phyloP scores from a whole-genome alignment of 2,113 vertebrate species.

The Myrmophylax atrothorax region DNA sequence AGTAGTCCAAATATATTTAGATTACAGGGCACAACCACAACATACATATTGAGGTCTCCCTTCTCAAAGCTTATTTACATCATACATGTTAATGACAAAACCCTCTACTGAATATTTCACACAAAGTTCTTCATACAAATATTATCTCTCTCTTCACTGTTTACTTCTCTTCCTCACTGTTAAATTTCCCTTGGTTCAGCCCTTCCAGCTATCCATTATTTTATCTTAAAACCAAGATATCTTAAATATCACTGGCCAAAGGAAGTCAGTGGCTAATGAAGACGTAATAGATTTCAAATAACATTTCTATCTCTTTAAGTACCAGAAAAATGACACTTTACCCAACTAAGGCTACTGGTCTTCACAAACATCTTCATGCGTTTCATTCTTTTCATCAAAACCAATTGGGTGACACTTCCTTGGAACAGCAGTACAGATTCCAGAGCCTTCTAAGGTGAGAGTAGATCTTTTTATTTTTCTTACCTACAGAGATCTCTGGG shows the following conservation, averaged over 20 bases:
- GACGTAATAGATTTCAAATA: neutral
- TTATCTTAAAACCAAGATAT: neutral
- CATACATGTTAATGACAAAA: neutral
- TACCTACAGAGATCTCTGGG: neutral
- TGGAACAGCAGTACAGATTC: neutral
- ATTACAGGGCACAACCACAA: neutral
- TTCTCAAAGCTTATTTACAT: neutral
- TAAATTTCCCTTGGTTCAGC: neutral
- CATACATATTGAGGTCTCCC: neutral
- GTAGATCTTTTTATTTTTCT: neutral
- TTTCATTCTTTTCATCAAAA: neutral
- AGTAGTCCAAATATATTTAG: neutral
- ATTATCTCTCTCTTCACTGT: neutral
- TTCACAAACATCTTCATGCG: neutral
- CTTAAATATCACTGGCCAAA: neutral
- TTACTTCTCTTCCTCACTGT: neutral
- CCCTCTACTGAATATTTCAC: neutral
- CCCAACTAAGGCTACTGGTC: neutral
- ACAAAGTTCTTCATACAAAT: neutral
- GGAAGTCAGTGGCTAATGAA: neutral
- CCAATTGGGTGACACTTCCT: neutral
- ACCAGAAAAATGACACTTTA: neutral
- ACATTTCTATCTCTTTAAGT: neutral
- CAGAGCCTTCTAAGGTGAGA: neutral
- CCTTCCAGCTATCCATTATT: neutral